Evolutionary conservation across 2,888 invertebrate species (phyloP), one percentile per base, ranked within the genome.

Genomic region (Lepidochitona cinerea): DNA sequence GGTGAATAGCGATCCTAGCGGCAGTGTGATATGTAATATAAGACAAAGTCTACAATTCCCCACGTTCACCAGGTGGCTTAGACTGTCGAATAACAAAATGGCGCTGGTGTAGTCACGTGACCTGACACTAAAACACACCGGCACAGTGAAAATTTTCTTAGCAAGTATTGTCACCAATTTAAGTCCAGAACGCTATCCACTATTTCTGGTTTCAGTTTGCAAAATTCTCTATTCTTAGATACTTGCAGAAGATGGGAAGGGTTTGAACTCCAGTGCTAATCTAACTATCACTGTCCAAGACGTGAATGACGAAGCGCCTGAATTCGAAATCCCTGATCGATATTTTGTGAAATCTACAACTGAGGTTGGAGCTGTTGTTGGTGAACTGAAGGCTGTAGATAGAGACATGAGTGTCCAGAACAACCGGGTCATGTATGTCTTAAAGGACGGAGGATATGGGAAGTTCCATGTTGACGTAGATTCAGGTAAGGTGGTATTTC

Each of bases 381-480:
- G 68, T 4, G 52, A 74, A 9, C 75, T 77, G 7, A 35, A 29
- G 7, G 75, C 75, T 9, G 49, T 35, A 35, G 75, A 75, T 12
- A 35, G 26, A 18, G 75, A 75, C 53, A 41, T 59, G n/a, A 68
- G 52, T 36, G 52, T 32, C 6, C 36, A 68, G 65, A 75, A 75
- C 37, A 72, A 70, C 35, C 36, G 69, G 36, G 65, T 75, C 32
- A 72, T 49, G 3, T 75, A 72, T 52, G 54, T 69, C 0, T 54
- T 72, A 5, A 72, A 75, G 68, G 68, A 49, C 37, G 75, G 72
- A 0, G 75, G 75, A n/a, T 72, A 65, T 37, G 79, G 78, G 26
- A 78, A 78, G 37, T 78, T 80, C 37, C 66, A 68, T 1, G 75
- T 80, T 7, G 78, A 80, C 71, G 52, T 70, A 37, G 70, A 78